These are phyloP conservation scores for Epirrita christyi DNA, from an alignment of 2,888 invertebrate species.

Conservation along the genomic window DNA sequence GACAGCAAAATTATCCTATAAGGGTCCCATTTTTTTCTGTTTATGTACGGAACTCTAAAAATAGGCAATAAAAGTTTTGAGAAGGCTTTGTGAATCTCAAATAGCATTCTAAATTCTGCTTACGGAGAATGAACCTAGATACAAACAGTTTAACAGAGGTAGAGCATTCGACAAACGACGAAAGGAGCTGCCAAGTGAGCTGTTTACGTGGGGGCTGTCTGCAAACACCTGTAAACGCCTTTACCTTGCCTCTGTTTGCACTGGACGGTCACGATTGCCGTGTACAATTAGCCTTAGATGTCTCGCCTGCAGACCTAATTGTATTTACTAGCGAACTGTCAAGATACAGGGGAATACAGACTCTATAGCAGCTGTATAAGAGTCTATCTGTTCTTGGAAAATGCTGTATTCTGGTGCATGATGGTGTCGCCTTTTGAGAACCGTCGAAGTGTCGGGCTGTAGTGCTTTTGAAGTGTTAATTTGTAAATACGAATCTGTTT, in stretches of 20 bases:
- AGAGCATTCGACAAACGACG: conserved; percentile 41
- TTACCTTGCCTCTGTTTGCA: conserved; percentile 67
- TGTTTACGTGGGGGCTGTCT: conserved; percentile 80
- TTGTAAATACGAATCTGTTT: conserved; percentile 43
- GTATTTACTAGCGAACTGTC: conserved; percentile 36
- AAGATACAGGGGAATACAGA: conserved; percentile 19
- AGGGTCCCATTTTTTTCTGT: too few relatives aligned
- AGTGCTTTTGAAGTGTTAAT: conserved; percentile 47
- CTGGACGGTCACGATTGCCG: conserved; percentile 72
- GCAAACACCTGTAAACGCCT: conserved; percentile 77
- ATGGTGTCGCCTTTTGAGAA: conserved; percentile 57
- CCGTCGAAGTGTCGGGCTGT: conserved; percentile 44
- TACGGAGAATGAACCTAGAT: conserved; percentile 9
- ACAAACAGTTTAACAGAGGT: conserved; percentile 34
- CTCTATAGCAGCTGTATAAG: conserved; percentile 26
- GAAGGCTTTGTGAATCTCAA: too few relatives aligned
- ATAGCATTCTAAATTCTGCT: not conserved
- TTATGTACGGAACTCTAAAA: too few relatives aligned
- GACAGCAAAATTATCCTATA: too few relatives aligned
- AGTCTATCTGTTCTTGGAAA: not conserved
- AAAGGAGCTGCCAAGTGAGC: conserved; percentile 65
- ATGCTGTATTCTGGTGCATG: conserved; percentile 38
- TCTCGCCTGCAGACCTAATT: conserved; percentile 61
- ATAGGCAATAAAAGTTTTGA: too few relatives aligned
- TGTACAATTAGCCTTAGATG: conserved; percentile 76